These are phyloP conservation scores for Silurus glanis DNA, from an alignment of 2,113 vertebrate species.

Conservation along the genomic window DNA sequence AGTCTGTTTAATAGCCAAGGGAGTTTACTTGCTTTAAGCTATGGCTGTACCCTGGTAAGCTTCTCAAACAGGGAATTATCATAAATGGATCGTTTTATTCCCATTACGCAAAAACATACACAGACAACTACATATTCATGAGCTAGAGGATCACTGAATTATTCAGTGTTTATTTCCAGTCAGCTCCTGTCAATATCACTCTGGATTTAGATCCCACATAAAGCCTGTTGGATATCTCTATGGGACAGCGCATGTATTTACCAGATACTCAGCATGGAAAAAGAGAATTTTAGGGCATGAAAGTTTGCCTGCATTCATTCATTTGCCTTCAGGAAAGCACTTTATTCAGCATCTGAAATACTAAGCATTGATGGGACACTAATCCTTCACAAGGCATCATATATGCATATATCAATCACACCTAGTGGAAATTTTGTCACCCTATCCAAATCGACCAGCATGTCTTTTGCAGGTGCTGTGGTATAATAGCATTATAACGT, in stretches of 20 bases:
- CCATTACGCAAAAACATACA: constrained; percentile 41
- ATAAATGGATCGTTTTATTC: constrained; percentile 45
- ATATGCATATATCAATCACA: not conserved
- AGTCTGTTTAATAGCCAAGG: constrained; percentile 19
- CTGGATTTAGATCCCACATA: constrained; percentile 46
- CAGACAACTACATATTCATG: constrained; percentile 62
- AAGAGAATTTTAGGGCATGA: not conserved
- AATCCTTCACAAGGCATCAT: not conserved
- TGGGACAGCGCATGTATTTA: not conserved
- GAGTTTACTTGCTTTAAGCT: constrained; percentile 12
- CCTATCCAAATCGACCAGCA: not conserved
- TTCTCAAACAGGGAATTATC: constrained; percentile 34
- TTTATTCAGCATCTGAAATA: not conserved
- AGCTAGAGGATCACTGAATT: constrained; percentile 60
- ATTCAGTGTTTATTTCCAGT: constrained; percentile 73
- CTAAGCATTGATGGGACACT: not conserved
- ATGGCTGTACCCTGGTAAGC: constrained; percentile 15
- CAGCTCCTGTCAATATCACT: constrained; percentile 45
- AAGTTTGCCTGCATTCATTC: not conserved
- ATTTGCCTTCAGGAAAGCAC: not conserved
- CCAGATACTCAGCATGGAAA: not conserved
- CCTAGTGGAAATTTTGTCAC: not conserved
- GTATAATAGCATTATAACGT: not conserved
- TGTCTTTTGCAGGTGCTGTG: not conserved
- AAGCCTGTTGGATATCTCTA: not conserved